Evolutionary conservation across 1,140 invertebrate genomes (phyloP), one percentile per base, ranked within the genome.

Genomic region (Drosophila paulistorum): DNA sequence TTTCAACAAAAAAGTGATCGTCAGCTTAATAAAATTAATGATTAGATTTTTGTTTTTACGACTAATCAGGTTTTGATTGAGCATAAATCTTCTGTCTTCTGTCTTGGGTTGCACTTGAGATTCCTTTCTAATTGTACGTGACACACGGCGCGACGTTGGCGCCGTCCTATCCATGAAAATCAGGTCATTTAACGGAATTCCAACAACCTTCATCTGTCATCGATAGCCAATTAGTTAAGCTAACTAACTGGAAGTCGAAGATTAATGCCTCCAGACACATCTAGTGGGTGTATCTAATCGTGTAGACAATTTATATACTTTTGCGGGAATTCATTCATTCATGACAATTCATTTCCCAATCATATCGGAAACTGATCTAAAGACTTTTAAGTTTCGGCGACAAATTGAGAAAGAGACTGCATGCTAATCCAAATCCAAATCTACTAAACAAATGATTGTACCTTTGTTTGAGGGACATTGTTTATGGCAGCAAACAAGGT

Each of bases 1-100:
- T 81, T 84, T 89, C 77, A 89, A 84, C 84, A 89, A 89, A 87
- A 87, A 14, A 81, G 84, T 73, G 80, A 89, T 89, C 85, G 80
- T 81, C 80, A 89, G 84, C 84, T 79, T 76, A 89, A 89, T 89
- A 89, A 89, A 89, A 89, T 89, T 89, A 89, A 89, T 89, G 77
- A 84, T 81, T 74, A 81, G 66, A 83, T 79, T 73, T 80, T 65
- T 74, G 76, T 78, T 70, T 77, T 83, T 83, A 79, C 83, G 77
- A 70, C 79, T 83, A 83, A 83, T 86, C 83, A 71, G 83, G 84
- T 83, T 83, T 80, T 54, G 66, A 71, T 62, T 63, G 68, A 57
- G 45, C 80, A 89, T 89, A 89, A 87, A 89, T 89, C 82, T 86
- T 83, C 30, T 20, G 55, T 20, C 57, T 62, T 62, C 48, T 33